Base-by-base conservation (phyloP, 2,797 vertebrate genomes). In the Alca torda region DNA sequence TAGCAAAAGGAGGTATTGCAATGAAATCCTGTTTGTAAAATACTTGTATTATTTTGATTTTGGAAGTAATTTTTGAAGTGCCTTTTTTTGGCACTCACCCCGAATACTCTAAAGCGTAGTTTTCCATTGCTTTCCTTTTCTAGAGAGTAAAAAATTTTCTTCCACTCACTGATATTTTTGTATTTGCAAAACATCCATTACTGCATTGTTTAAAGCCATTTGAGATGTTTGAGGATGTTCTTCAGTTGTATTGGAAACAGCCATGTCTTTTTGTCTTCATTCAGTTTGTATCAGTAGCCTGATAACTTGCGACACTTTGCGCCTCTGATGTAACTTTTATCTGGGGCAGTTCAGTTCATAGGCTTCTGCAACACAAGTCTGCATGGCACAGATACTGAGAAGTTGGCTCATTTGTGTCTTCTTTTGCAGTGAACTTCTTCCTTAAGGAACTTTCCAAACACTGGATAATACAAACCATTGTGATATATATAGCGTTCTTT, bases 281-380 rank as follows among this genome's bases (percentile, higher is more conserved):
- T 84, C 30, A 37, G 16, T 64, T 82, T 41, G 35, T 35, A 41
- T 50, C 70, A 30, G 23, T 15, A 64, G 35, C 53, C 57, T 43
- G 37, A 46, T 87, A 53, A 20, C 6, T 37, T 82, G 72, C 0
- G 0, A 48, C 31, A 26, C 20, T 86, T 85, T 23, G 15, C 0
- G 0, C 18, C 59, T 77, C 72, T 85, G 35, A 56, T 76, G 79
- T 60, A 63, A 59, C 60, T 69, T 82, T 57, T 82, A 33, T 82
- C 84, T 86, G 0, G 0, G 33, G 30, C 33, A 39, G 15, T 83
- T 94, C n/a, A 41, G 74, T 89, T 68, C 25, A 8, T 17, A 31
- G 61, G 23, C 64, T 89, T 77, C 75, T 46, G 28, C 25, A 25
- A 20, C 64, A 16, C 23, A 16, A 60, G 12, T 31, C 67, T 84